Conservation (phyloP, 2,113 vertebrate species). For the Brachypodius melanocephalos region DNA sequence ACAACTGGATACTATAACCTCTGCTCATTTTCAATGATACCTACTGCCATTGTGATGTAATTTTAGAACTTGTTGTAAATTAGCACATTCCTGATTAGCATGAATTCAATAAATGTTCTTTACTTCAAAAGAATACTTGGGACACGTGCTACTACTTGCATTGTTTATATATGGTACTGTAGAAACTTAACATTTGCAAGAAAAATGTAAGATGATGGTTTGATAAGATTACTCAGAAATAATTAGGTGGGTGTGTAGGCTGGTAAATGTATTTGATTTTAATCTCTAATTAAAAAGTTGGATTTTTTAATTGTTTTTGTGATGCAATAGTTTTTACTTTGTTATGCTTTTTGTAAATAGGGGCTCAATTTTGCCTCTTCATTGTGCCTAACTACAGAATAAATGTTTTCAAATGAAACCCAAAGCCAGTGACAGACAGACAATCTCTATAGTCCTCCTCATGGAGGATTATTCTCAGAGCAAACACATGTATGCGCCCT, state of each 20-base stretch:
- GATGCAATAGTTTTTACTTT: slow-evolving; percentile 63
- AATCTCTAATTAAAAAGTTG: slow-evolving; percentile 70
- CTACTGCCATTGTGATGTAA: slow-evolving; percentile 20
- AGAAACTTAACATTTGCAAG: slow-evolving; percentile 59
- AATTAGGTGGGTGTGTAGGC: slow-evolving; percentile 62
- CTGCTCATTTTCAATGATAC: slow-evolving; percentile 1
- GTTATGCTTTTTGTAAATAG: slow-evolving; percentile 42
- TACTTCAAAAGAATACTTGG: slow-evolving; percentile 52
- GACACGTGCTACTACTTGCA: slow-evolving; percentile 54
- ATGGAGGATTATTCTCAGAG: background rate
- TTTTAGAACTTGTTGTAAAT: slow-evolving; percentile 12
- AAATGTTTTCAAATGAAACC: background rate
- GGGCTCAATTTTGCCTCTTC: background rate
- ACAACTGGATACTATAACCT: background rate
- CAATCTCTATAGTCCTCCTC: background rate
- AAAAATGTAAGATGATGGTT: slow-evolving; percentile 57
- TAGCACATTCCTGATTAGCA: slow-evolving; percentile 26
- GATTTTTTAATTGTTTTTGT: slow-evolving; percentile 64
- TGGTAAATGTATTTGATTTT: slow-evolving; percentile 68
- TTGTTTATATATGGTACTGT: slow-evolving; percentile 56
- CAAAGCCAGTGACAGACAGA: background rate
- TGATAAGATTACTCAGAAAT: slow-evolving; percentile 68
- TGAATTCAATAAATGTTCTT: slow-evolving; percentile 46
- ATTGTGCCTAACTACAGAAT: background rate
- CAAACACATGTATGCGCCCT: background rate